These are phyloP conservation scores for Camponotus pennsylvanicus DNA, from an alignment of 1,140 invertebrate genomes.

Conservation along the genomic window DNA sequence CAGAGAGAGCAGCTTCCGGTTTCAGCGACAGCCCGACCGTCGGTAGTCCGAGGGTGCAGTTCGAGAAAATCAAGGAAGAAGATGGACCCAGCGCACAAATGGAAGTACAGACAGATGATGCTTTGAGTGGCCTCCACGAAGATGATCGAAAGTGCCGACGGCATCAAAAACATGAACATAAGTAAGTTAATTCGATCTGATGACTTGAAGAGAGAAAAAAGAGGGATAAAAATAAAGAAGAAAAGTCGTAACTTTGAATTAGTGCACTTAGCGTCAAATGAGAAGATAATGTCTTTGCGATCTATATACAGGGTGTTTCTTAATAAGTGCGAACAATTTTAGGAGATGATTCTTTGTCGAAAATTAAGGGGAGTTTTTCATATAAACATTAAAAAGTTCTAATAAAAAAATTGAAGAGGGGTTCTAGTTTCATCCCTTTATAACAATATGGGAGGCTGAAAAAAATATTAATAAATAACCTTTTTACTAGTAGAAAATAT, in stretches of 20 bases:
- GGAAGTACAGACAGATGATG: background rate
- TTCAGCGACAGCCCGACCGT: slow-evolving; percentile 78
- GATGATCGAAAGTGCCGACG: slow-evolving; percentile 81
- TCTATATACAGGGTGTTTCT: background rate
- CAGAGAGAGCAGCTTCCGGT: slow-evolving; percentile 84
- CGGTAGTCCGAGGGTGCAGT: slow-evolving; percentile 85
- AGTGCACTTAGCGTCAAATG: background rate
- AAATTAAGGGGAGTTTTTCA: too few relatives aligned
- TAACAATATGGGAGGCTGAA: too few relatives aligned
- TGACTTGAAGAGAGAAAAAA: background rate
- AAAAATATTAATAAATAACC: too few relatives aligned
- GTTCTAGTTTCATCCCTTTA: too few relatives aligned
- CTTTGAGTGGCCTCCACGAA: slow-evolving; percentile 41
- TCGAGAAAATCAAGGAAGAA: slow-evolving; percentile 83
- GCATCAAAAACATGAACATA: slow-evolving; percentile 85
- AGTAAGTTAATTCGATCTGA: slow-evolving; percentile 74
- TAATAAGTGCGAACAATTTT: too few relatives aligned
- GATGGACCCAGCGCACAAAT: slow-evolving; percentile 35
- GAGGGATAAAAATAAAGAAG: background rate
- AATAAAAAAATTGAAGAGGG: too few relatives aligned
- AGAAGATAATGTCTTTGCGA: background rate
- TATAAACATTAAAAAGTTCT: too few relatives aligned
- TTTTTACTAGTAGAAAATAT: too few relatives aligned
- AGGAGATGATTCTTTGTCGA: too few relatives aligned
- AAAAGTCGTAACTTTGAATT: background rate